Base-by-base conservation (phyloP, 2,888 invertebrate genomes). In the Elegia similella region DNA sequence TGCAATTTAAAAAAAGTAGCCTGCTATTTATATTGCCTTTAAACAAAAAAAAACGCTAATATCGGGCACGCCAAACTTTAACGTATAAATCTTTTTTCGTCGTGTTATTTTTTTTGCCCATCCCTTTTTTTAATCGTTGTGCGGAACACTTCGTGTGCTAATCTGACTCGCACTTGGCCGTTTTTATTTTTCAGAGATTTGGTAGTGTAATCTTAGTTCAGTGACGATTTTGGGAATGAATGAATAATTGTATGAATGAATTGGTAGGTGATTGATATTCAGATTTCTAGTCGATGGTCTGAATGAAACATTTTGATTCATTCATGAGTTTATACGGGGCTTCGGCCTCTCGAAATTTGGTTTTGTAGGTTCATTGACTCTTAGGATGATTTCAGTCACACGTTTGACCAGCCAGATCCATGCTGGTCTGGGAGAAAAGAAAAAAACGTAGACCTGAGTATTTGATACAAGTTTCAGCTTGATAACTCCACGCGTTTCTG, bases 81-180 rank as follows among this genome's bases (percentile, higher is more conserved):
- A n/a, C 12, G 6, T n/a, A n/a, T n/a, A n/a, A 42, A 42, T 6
- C 42, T n/a, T n/a, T n/a, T 10, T n/a, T 15, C 2, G 15, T 15
- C 2, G 15, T 43, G 6, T 43, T 13, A 15, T 12, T 15, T 13
- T 23, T 2, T 23, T 3, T 5, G 23, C 23, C n/a, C n/a, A n/a
- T n/a, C n/a, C n/a, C n/a, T n/a, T n/a, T n/a, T n/a, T n/a, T n/a
- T n/a, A n/a, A n/a, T n/a, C n/a, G n/a, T 23, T 3, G 23, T 23
- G 15, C 42, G 15, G 42, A 43, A 47, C 42, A 34, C 59, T 62
- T 60, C 47, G 47, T 56, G 54, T 42, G 12, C 17, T 13, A 17
- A 50, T 10, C 6, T 15, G 30, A 56, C 68, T 71, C 71, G 64
- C 58, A 68, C 66, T 70, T 72, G 46, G 71, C 66, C 17, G 52